Percentiles rank a stretch among this genome's conserved stretches.
These are phyloP conservation scores for Diuraphis noxia DNA, from an alignment of 1,140 invertebrate species.

Conservation along the genomic window DNA sequence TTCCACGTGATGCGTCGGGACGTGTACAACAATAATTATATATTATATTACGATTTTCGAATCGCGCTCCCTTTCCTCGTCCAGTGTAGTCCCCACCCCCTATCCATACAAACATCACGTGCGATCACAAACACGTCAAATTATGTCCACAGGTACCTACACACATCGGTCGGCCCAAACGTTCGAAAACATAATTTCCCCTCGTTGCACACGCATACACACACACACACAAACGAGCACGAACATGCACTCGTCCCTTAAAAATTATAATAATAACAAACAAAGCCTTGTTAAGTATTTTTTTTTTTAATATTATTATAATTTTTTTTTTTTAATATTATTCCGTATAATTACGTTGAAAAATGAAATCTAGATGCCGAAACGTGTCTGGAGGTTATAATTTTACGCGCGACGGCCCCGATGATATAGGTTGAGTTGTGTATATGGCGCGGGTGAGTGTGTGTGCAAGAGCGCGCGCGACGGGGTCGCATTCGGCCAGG, in stretches of 20 bases:
- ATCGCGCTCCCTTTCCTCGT: neutral
- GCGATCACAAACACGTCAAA: neutral
- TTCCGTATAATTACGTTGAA: neutral
- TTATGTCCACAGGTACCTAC: neutral
- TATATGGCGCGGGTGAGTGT: neutral
- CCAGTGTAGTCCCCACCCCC: too few relatives aligned
- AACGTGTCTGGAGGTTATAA: neutral
- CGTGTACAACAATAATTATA: neutral
- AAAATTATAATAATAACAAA: slow-evolving; percentile 16
- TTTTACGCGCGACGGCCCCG: neutral
- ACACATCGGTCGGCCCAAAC: neutral
- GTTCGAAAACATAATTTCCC: neutral
- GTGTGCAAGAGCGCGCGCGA: neutral
- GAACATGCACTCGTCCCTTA: neutral
- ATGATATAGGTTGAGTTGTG: neutral
- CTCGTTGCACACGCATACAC: neutral
- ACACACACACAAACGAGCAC: neutral
- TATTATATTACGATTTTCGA: neutral
- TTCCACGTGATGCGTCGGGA: neutral
- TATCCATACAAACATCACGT: neutral
- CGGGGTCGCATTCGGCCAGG: slow-evolving; percentile 28
- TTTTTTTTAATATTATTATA: neutral
- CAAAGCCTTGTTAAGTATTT: neutral
- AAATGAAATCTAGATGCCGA: slow-evolving; percentile 12
- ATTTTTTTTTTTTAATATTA: too few relatives aligned